Conservation (phyloP, 2,888 invertebrate species). For the Dorcus hopei region DNA sequence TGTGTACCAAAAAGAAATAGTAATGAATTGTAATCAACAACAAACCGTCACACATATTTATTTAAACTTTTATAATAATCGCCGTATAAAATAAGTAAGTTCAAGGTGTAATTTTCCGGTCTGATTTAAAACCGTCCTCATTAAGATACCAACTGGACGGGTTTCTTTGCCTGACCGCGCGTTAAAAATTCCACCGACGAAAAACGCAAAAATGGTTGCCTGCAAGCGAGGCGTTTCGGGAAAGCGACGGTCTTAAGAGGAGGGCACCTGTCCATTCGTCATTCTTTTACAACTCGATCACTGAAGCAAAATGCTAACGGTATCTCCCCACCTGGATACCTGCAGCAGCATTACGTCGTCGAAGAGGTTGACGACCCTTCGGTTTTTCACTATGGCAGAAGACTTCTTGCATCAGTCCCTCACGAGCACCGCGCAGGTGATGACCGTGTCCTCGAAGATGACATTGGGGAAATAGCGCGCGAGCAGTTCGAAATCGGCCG, state of each 20-base stretch:
- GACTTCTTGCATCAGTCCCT: slow-evolving; percentile 42
- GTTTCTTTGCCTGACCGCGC: no score
- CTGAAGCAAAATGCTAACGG: slow-evolving; percentile 45
- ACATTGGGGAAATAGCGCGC: slow-evolving; percentile 39
- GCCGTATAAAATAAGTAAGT: no score
- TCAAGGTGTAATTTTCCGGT: no score
- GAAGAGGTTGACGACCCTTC: slow-evolving; percentile 43
- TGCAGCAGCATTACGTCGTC: slow-evolving; percentile 40
- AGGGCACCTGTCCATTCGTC: slow-evolving; percentile 27
- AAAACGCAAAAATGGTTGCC: not conserved
- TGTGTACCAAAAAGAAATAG: no score
- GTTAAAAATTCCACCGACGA: no score
- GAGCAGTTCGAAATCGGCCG: slow-evolving; percentile 26
- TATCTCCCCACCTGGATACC: slow-evolving; percentile 43
- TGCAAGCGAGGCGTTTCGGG: not conserved
- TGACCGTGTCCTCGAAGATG: slow-evolving; percentile 42
- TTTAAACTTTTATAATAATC: no score
- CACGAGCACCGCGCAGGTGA: slow-evolving; percentile 40
- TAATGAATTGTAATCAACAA: no score
- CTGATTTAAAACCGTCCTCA: no score
- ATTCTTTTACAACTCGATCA: slow-evolving; percentile 42
- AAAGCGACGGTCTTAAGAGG: slow-evolving; percentile 12
- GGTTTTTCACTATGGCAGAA: slow-evolving; percentile 44
- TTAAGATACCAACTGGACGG: no score
- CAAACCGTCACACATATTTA: no score